A percentile compares a stretch with the other conserved stretches of the same genome.
phyloP scores from a whole-genome alignment of 2,888 invertebrate species.

The Macrosoma leucophasiata region DNA sequence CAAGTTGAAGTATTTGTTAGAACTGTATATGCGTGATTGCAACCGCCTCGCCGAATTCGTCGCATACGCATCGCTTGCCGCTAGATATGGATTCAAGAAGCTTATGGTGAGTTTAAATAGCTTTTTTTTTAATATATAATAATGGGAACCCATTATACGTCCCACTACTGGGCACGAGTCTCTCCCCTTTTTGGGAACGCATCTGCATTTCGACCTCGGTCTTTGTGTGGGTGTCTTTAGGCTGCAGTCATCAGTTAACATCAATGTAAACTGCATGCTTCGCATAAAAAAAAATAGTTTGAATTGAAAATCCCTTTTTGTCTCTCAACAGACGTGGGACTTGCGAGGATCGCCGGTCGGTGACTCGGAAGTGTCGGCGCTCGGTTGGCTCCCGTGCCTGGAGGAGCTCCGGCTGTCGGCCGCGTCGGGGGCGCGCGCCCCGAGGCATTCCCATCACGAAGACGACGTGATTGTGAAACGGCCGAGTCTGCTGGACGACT shows the following conservation, averaged over 20 bases:
- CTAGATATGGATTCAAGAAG: constrained; percentile 80
- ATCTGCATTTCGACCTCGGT: no score
- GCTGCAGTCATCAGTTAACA: no score
- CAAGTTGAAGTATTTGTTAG: constrained; percentile 78
- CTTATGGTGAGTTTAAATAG: constrained; percentile 64
- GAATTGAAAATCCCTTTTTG: no score
- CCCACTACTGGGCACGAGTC: not conserved
- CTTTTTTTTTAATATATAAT: not conserved
- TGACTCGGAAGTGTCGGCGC: constrained; percentile 61
- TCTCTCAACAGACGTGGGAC: constrained; percentile 51
- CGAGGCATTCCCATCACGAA: constrained; percentile 25
- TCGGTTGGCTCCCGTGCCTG: constrained; percentile 54
- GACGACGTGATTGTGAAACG: constrained; percentile 25
- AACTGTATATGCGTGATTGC: constrained; percentile 80
- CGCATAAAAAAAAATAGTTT: no score
- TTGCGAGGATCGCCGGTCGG: constrained; percentile 56
- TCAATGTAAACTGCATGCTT: no score
- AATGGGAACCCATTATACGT: not conserved
- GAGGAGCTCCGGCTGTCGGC: constrained; percentile 38
- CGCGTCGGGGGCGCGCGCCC: constrained; percentile 29
- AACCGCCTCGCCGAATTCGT: constrained; percentile 80
- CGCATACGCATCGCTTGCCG: constrained; percentile 85
- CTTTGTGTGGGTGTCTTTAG: no score
- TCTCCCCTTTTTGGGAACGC: no score
- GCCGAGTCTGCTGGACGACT: constrained; percentile 34